Evolutionary conservation across 2,888 invertebrate species (phyloP).

Genomic region (Sialis lutaria): DNA sequence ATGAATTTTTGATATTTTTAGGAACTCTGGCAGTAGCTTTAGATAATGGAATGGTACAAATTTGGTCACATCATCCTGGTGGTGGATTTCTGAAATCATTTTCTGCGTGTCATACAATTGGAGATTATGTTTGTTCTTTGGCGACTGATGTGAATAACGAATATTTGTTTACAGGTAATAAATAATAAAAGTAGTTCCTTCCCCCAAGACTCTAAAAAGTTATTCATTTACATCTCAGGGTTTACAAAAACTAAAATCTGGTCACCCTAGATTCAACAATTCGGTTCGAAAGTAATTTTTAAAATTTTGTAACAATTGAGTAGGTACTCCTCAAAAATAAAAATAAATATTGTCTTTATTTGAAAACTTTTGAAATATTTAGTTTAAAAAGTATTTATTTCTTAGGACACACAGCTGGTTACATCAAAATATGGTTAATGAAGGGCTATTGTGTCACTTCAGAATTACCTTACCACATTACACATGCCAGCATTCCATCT

Average conservation of each 20-base stretch:
- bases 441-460: constrained; percentile 42
- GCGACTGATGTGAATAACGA: constrained; percentile 51
- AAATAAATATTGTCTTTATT: too few species aligned
- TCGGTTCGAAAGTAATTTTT: background rate
- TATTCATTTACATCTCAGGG: too few species aligned
- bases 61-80: constrained; percentile 64
- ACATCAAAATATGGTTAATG: constrained; percentile 66
- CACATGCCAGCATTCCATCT: constrained; percentile 28
- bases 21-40: constrained; percentile 55
- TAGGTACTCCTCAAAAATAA: too few species aligned
- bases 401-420: constrained; percentile 43
- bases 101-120: constrained; percentile 45
- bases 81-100: constrained; percentile 57
- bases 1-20: constrained; percentile 9
- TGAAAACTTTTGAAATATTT: too few species aligned
- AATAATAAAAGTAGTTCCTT: too few species aligned
- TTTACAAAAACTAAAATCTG: too few species aligned
- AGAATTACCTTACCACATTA: too few species aligned
- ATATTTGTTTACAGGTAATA: constrained; percentile 50
- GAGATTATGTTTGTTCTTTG: constrained; percentile 50
- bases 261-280: background rate
- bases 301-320: too few species aligned
- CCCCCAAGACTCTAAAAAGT: background rate
- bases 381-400: constrained; percentile 1
- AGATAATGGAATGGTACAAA: constrained; percentile 59